These are phyloP conservation scores for Chaenodraco wilsoni DNA, from an alignment of 2,797 vertebrate species.

Conservation along the genomic window DNA sequence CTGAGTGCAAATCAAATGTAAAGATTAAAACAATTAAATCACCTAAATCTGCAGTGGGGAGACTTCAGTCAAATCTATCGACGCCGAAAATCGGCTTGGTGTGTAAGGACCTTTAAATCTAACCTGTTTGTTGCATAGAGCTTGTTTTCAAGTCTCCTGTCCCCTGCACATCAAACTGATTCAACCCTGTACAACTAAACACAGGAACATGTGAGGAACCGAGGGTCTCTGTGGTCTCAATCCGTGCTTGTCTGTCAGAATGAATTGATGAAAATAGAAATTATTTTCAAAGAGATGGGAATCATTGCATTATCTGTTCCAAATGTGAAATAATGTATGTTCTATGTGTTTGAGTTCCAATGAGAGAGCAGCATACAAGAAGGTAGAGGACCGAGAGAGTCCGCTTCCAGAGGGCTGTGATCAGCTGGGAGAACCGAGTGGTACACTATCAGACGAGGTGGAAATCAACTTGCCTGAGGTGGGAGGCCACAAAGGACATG, in stretches of 20 bases:
- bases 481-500: slow-evolving; percentile 75
- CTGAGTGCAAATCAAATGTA: not conserved
- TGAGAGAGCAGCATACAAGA: slow-evolving; percentile 73
- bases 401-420: slow-evolving; percentile 28
- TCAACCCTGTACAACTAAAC: slow-evolving; percentile 22
- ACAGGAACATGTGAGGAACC: not conserved
- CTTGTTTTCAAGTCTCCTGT: slow-evolving; percentile 40
- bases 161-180: slow-evolving; percentile 6
- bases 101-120: not conserved
- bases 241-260: slow-evolving; percentile 34
- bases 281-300: not conserved
- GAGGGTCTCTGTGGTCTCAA: slow-evolving; percentile 16
- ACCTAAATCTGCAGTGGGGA: not conserved
- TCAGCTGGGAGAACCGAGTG: slow-evolving; percentile 30
- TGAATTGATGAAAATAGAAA: not conserved
- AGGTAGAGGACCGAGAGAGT: slow-evolving; percentile 41
- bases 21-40: not conserved
- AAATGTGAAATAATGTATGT: slow-evolving; percentile 21
- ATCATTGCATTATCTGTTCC: slow-evolving; percentile 32
- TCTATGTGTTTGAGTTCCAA: slow-evolving; percentile 29
- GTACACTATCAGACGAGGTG: slow-evolving; percentile 45
- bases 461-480: slow-evolving; percentile 52
- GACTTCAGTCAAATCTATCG: not conserved
- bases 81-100: too few species aligned
- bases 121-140: slow-evolving; percentile 60